Percentiles rank a stretch among this genome's conserved stretches.
Conservation (phyloP, 2,113 vertebrate genomes). For the Regulus satrapa region DNA sequence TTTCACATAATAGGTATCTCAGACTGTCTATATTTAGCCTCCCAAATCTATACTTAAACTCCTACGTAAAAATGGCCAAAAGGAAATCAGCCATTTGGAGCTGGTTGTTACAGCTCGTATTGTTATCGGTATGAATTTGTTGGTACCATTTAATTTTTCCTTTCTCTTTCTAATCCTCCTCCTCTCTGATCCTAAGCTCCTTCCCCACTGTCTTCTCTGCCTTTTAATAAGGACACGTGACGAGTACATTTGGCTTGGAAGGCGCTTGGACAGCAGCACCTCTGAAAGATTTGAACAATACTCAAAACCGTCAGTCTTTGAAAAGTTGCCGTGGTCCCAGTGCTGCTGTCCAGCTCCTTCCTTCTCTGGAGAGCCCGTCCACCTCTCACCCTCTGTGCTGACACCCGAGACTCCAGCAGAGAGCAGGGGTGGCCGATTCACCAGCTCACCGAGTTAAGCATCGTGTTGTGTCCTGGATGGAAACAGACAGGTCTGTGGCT, state of each 20-base stretch:
- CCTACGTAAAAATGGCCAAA: neutral
- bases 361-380: neutral
- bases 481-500: neutral
- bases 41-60: neutral
- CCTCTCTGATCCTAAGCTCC: neutral
- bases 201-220: neutral
- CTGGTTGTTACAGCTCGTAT: neutral
- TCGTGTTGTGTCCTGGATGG: neutral
- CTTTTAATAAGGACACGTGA: neutral
- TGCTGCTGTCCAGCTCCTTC: neutral
- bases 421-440: neutral
- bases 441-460: neutral
- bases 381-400: neutral
- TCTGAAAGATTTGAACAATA: neutral
- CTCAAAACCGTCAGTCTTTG: rapidly evolving
- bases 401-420: neutral
- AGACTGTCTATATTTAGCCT: slow-evolving; percentile 11
- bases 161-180: neutral
- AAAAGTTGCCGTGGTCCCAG: neutral
- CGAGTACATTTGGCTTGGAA: neutral
- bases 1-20: neutral
- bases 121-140: neutral
- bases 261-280: neutral
- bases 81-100: neutral
- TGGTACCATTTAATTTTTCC: neutral